phyloP scores from a whole-genome alignment of 2,797 vertebrate species.

The Sebastes minor region DNA sequence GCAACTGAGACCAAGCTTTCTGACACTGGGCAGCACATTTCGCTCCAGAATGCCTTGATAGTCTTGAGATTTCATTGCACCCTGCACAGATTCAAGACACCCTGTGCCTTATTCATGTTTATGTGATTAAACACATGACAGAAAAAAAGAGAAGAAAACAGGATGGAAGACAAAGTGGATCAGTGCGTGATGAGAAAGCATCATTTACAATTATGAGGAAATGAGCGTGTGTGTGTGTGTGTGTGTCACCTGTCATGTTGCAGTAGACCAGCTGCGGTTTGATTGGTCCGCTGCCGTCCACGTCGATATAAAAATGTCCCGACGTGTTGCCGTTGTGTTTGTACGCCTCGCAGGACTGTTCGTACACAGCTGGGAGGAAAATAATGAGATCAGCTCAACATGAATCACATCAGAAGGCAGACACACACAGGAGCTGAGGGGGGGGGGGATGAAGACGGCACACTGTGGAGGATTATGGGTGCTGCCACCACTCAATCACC shows the following conservation, averaged over 20 bases:
- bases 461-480: conserved; percentile 3
- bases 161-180: neutral
- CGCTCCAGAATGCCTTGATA: no score
- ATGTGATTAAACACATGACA: neutral
- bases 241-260: conserved; percentile 81
- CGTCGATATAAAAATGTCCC: conserved; percentile 79
- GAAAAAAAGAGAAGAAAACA: neutral
- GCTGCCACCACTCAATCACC: neutral
- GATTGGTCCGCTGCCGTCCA: conserved; percentile 83
- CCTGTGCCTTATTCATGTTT: neutral
- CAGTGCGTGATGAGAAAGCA: neutral
- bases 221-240: neutral
- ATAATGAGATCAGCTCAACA: conserved; percentile 26
- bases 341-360: conserved; percentile 83
- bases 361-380: conserved; percentile 72
- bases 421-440: neutral
- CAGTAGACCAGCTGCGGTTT: conserved; percentile 78
- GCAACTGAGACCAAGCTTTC: no score
- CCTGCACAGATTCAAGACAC: no score
- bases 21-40: no score
- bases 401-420: neutral
- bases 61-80: no score
- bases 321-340: conserved; percentile 78
- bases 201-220: conserved; percentile 21
- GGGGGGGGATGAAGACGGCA: neutral